Base-by-base conservation (phyloP, 2,113 vertebrate genomes). In the Nettapus auritus region DNA sequence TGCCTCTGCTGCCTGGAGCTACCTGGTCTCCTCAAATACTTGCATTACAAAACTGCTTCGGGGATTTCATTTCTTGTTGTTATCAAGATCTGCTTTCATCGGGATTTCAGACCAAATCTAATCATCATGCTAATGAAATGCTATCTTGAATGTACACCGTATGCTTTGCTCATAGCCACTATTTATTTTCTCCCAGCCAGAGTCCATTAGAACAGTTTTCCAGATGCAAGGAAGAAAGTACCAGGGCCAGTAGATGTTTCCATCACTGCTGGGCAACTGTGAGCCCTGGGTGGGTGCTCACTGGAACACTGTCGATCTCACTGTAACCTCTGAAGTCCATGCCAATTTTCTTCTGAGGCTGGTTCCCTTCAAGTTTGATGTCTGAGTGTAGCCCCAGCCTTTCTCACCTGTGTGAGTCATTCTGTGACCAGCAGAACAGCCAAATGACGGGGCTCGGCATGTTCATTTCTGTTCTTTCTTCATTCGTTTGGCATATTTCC, bases 1-100 rank as follows among this genome's bases (percentile, higher is more conserved):
- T 74, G 82, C 25, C 82, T 86, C 25, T 79, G 86, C 81, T 92
- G 95, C 96, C 96, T 81, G 13, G 19, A 95, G 94, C 96, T 87
- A 57, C 86, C 34, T 16, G 83, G 74, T 79, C 83, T 96, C 60
- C 92, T 94, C 94, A 55, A 69, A 82, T 68, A 7, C 86, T 73
- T 29, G 34, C 38, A 18, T 67, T 86, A 36, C 86, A 57, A 36
- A 73, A 66, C 14, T 50, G 86, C 90, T 90, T 25, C n/a, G 1
- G 88, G 90, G 92, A 42, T 92, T 90, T 92, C 17, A 57, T 88
- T 76, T 23, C 73, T 62, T 68, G 77, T 8, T 38, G 62, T 38
- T 91, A 89, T 52, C 46, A 2, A 22, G 56, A 89, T 68, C 15
- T 40, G n/a, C 36, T 78, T 86, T 83, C 44, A 31, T 62, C 60